Conservation (phyloP, 2,797 vertebrate genomes). For the Parotocinclus haroldoi region DNA sequence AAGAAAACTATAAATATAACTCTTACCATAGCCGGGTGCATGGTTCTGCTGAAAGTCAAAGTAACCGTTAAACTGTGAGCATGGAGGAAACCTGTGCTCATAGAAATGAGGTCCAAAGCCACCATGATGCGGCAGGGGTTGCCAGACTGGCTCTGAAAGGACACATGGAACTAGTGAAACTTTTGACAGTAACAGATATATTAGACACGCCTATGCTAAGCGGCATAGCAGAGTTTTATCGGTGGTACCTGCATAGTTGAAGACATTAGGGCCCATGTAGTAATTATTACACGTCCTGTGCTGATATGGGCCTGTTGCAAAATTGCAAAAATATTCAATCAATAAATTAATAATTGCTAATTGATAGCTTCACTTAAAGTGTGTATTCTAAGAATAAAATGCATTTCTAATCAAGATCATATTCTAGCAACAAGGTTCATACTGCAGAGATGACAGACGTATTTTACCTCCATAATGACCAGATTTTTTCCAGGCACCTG, state of each 20-base stretch:
- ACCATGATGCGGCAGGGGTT: background rate
- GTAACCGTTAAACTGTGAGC: conserved; percentile 9
- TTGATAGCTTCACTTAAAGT: too few species aligned
- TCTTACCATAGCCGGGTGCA: background rate
- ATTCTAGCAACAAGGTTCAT: too few species aligned
- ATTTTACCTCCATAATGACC: conserved; percentile 23
- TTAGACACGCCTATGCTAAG: too few species aligned
- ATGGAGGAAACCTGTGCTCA: background rate
- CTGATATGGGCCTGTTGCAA: background rate
- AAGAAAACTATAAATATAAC: too few species aligned
- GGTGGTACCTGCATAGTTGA: conserved; percentile 6
- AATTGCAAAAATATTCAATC: background rate
- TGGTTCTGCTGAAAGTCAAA: conserved; percentile 28
- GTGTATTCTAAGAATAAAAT: too few species aligned
- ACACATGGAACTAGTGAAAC: too few species aligned
- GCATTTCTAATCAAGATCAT: too few species aligned
- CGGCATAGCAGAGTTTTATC: background rate
- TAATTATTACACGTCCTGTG: background rate
- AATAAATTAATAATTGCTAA: background rate
- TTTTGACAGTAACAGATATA: too few species aligned
- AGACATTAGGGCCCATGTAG: background rate
- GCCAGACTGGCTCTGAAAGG: conserved; percentile 12
- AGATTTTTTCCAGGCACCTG: background rate
- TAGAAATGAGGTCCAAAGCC: conserved; percentile 20
- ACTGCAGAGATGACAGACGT: too few species aligned